Conservation (phyloP, 2,797 vertebrate genomes). For the Anabacerthia variegaticeps region DNA sequence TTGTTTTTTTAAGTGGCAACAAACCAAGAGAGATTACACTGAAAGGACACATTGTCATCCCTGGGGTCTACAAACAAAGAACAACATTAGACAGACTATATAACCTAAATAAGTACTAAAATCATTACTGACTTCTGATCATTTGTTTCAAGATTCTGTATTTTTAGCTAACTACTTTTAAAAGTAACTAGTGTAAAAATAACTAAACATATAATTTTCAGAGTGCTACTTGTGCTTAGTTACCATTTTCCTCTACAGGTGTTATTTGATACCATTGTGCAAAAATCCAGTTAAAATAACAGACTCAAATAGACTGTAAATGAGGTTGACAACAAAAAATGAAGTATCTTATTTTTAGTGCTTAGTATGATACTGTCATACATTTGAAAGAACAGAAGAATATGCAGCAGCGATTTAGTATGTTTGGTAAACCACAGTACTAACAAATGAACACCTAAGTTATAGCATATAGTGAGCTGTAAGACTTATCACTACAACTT, state of each 20-base stretch:
- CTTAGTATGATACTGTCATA: conserved; percentile 71
- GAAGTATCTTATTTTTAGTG: conserved; percentile 70
- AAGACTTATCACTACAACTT: conserved; percentile 69
- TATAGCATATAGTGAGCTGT: conserved; percentile 66
- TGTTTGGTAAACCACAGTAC: conserved; percentile 75
- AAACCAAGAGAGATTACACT: not conserved
- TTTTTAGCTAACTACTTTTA: conserved; percentile 33
- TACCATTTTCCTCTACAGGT: conserved; percentile 59
- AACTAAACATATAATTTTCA: conserved; percentile 61
- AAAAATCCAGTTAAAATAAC: conserved; percentile 73
- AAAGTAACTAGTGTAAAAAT: conserved; percentile 43
- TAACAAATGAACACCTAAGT: conserved; percentile 78
- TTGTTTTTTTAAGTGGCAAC: conserved; percentile 22
- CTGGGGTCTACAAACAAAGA: conserved; percentile 40
- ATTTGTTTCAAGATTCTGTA: conserved; percentile 22
- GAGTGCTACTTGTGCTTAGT: conserved; percentile 75
- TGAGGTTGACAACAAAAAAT: conserved; percentile 67
- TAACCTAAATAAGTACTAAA: conserved; percentile 61
- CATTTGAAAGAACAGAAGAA: conserved; percentile 75
- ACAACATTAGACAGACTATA: not conserved
- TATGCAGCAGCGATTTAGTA: conserved; percentile 72
- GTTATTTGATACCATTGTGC: conserved; percentile 64
- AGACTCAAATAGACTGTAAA: conserved; percentile 76
- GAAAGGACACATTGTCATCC: conserved; percentile 34
- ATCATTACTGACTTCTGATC: conserved; percentile 25